Conservation (phyloP, 2,797 vertebrate species). For the Astyanax mexicanus region DNA sequence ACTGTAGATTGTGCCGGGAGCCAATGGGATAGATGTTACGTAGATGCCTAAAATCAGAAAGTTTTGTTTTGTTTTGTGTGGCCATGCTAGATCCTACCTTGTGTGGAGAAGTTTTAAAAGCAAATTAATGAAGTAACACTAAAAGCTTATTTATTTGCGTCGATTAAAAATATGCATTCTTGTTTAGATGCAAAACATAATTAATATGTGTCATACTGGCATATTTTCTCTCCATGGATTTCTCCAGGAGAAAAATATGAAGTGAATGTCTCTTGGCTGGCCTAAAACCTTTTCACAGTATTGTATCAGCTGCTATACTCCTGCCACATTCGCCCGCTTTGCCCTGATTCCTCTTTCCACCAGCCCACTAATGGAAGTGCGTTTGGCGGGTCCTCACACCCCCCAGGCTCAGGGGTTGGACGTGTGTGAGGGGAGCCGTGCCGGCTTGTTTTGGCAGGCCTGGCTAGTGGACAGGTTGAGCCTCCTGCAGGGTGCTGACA, state of each 20-base stretch:
- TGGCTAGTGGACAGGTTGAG: slow-evolving; percentile 64
- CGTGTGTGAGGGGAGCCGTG: slow-evolving; percentile 33
- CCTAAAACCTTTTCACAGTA: neutral
- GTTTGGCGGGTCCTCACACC: neutral
- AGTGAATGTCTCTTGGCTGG: neutral
- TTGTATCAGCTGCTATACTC: neutral
- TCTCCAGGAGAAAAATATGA: too few relatives aligned
- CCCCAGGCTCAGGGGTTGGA: slow-evolving; percentile 10
- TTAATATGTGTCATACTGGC: too few relatives aligned
- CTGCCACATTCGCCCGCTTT: neutral
- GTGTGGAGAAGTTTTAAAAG: too few relatives aligned
- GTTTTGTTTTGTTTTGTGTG: too few relatives aligned
- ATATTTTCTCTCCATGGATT: neutral
- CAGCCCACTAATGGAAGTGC: neutral
- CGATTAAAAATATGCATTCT: too few relatives aligned
- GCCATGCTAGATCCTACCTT: too few relatives aligned
- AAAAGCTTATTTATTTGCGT: too few relatives aligned
- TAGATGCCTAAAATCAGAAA: too few relatives aligned
- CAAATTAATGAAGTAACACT: too few relatives aligned
- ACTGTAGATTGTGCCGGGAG: too few relatives aligned
- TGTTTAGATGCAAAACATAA: too few relatives aligned
- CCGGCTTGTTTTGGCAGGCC: slow-evolving; percentile 67
- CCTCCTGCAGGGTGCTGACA: slow-evolving; percentile 64
- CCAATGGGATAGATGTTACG: too few relatives aligned
- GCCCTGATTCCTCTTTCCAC: neutral